Base-by-base conservation (phyloP, 2,113 vertebrate species). In the Pogona vitticeps region DNA sequence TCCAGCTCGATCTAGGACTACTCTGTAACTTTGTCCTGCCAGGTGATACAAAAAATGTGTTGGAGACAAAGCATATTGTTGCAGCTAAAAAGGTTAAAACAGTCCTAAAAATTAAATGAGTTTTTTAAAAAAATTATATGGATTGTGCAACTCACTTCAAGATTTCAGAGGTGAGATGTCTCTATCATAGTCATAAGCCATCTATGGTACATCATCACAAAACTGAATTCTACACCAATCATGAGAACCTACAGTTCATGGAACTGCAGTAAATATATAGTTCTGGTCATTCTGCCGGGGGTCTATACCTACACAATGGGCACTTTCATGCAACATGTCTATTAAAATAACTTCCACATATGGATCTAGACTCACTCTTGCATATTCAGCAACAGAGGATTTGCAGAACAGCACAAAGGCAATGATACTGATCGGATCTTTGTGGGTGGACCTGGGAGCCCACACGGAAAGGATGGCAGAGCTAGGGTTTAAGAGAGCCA, bases 391-490 rank as follows among this genome's bases (percentile, higher is more conserved):
- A 78, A 58, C 82, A 80, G 38, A 73, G 86, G 88, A 92, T 91
- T 88, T 94, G 87, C 80, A 92, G 89, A 82, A 52, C 83, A 88
- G 78, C 83, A 76, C 77, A 87, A 85, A 90, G 91, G 84, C 86
- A 93, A 91, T 78, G 82, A 92, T 75, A 0, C n/a, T 80, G 89
- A 89, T 90, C 9, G 36, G 92, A 95, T 93, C 91, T 92, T 88
- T 82, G 93, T 92, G 88, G 94, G 92, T 85, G 86, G 92, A 92
- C 88, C 86, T 94, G 87, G 91, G 82, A 91, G 92, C 91, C 93
- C 92, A 92, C 23, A 3, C 26, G 0, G 94, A 94, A 92, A 90
- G 85, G 83, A 2, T 88, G 87, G 89, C 91, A 90, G 42, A 87
- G 94, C 93, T 86, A 93, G 94, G 92, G 90, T 58, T 80, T 56